Base-by-base conservation (phyloP, 2,113 vertebrate genomes). In the Tachysurus vachellii region DNA sequence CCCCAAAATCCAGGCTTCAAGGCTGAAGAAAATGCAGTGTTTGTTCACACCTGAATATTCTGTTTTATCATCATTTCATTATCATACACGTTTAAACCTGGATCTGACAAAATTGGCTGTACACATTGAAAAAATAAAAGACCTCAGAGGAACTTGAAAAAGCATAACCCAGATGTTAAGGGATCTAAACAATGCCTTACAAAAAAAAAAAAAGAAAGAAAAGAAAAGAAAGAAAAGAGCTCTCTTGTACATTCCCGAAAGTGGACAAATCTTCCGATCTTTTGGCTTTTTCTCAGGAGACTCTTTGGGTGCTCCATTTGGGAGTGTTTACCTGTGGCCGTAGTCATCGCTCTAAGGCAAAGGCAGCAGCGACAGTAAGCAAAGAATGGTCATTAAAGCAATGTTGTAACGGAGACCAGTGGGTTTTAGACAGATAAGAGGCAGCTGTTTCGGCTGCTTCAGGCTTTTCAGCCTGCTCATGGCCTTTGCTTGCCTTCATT, bases 311-410 rank as follows among this genome's bases (percentile, higher is more conserved):
- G 80, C 82, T 75, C 79, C 87, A 83, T 88, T 87, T 86, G 88
- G 76, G 79, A 85, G 56, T 90, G 92, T 93, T 93, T 93, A 94
- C 92, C 92, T 94, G 90, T 86, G 89, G 83, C 85, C 73, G 88
- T 84, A 85, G 85, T 47, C 85, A 73, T 77, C 77, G 81, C 73
- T 88, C 59, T 84, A 54, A 85, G 79, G 11, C 84, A 82, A 57
- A 86, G 76, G 56, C 84, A 53, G 79, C 44, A 75, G 77, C 54
- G 85, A 91, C 90, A 87, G 89, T 86, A 87, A 89, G 86, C 90
- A 90, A 87, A 86, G 86, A 81, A 86, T n/a, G 71, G 64, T 85
- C 86, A 89, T 88, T 75, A 87, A 91, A 85, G 83, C 82, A 88
- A 61, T 86, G 88, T 82, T 71, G 85, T 89, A 91, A 88, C 83